Conservation (phyloP, 2,113 vertebrate genomes). For the Indicator maculatus region DNA sequence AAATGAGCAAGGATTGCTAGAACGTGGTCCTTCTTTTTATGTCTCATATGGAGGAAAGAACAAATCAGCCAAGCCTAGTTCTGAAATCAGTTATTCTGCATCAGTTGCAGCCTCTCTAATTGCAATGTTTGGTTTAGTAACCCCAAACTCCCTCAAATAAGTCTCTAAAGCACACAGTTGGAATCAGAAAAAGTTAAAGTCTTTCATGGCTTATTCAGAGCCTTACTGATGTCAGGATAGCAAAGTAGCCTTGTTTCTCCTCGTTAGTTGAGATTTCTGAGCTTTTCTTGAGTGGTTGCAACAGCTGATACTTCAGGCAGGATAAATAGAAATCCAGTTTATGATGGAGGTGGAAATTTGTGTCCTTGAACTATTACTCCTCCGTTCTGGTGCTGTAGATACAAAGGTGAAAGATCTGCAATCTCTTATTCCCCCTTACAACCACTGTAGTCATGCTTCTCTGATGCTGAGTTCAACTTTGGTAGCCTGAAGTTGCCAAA, state of each 20-base stretch:
- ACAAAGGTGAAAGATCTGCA: background rate
- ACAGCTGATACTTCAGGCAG: background rate
- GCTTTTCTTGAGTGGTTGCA: background rate
- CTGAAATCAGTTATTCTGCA: background rate
- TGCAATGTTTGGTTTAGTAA: background rate
- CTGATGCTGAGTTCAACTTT: background rate
- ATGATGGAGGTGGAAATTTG: rapidly evolving
- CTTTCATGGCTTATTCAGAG: background rate
- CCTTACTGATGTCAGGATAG: background rate
- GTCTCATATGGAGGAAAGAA: background rate
- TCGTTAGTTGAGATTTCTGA: background rate
- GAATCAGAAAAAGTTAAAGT: background rate
- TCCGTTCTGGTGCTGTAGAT: background rate
- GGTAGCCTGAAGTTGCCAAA: background rate
- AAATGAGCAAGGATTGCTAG: slow-evolving; percentile 43
- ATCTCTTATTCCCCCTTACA: background rate
- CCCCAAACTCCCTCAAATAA: background rate
- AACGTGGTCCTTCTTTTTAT: slow-evolving; percentile 45
- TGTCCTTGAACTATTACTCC: background rate
- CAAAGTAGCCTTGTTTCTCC: background rate
- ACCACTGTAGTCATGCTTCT: background rate
- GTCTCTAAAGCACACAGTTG: background rate
- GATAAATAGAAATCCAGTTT: background rate
- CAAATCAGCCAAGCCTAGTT: background rate
- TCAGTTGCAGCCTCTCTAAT: background rate